Evolutionary conservation across 2,797 vertebrate genomes (phyloP), one percentile per base, ranked within the genome.

Genomic region (Sciurus vulgaris): DNA sequence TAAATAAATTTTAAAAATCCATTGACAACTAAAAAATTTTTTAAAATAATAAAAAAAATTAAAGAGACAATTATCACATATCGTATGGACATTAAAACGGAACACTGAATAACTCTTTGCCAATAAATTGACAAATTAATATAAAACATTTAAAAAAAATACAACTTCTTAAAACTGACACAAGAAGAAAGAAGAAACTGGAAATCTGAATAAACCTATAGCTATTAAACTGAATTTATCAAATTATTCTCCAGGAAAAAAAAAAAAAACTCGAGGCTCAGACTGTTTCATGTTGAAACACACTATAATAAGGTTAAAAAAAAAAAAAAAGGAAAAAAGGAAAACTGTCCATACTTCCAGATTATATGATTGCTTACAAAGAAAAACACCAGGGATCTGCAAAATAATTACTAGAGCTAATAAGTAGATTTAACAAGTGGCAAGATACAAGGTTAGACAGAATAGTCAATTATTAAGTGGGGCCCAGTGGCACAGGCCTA

Each of bases 391-490:
- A 54, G 26, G 7, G 63, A 38, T 88, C 51, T 33, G 56, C 54
- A 89, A 51, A 77, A 90, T 44, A 86, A 86, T 90, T 44, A 86
- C 35, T 81, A 86, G 74, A 87, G 79, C 35, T 91, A 86, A 91
- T 51, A 87, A 87, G 74, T 8, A 26, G 81, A 63, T 41, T 56
- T 78, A 65, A 24, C 67, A 76, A 82, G 59, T 59, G 69, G 47
- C 59, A 74, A 38, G 59, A 91, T 74, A 73, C 26, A 81, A 74
- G 13, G 18, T 33, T 74, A 95, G 67, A 67, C 38, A 78, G 41
- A 89, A 51, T 83, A 84, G 44, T 90, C 63, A 78, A 63, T 1
- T 61, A 26, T 22, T 56, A 56, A 56, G 54, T 22, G 54, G 54
- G 54, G 20, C 54, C 6, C 54, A 22, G 54, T 56, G 20, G 20